Evolutionary conservation across 1,140 invertebrate species (phyloP).

Genomic region (Calephelis virginiensis): DNA sequence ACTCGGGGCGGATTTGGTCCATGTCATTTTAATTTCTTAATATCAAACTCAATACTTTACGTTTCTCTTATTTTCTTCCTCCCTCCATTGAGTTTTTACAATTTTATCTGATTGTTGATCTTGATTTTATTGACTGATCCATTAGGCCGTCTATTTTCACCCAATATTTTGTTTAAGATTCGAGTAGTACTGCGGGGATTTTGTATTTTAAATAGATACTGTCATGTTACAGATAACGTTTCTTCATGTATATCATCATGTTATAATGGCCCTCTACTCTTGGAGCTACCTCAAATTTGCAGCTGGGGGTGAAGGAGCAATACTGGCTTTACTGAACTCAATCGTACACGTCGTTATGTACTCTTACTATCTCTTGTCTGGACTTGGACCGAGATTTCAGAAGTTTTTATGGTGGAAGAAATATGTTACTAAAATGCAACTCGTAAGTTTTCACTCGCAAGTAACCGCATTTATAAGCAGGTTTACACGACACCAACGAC

Average conservation of each 20-base stretch:
- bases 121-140: no score
- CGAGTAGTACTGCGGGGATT: no score
- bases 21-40: no score
- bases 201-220: no score
- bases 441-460: conserved; percentile 79
- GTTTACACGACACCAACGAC: background rate
- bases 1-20: no score
- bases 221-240: conserved; percentile 82
- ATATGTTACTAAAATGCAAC: conserved; percentile 90
- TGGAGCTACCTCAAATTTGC: conserved; percentile 81
- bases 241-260: conserved; percentile 87
- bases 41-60: no score
- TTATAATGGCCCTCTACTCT: conserved; percentile 81
- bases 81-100: no score
- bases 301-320: conserved; percentile 80
- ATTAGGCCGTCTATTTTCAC: no score
- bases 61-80: no score
- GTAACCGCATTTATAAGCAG: no score
- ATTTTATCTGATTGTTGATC: no score
- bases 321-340: conserved; percentile 84
- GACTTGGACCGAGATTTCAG: conserved; percentile 88
- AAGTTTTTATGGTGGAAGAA: conserved; percentile 96
- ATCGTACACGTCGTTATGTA: conserved; percentile 90
- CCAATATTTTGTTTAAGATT: no score
- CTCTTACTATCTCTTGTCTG: conserved; percentile 89